Base-by-base conservation (phyloP, 2,113 vertebrate genomes). In the Lamprologus lemairii region DNA sequence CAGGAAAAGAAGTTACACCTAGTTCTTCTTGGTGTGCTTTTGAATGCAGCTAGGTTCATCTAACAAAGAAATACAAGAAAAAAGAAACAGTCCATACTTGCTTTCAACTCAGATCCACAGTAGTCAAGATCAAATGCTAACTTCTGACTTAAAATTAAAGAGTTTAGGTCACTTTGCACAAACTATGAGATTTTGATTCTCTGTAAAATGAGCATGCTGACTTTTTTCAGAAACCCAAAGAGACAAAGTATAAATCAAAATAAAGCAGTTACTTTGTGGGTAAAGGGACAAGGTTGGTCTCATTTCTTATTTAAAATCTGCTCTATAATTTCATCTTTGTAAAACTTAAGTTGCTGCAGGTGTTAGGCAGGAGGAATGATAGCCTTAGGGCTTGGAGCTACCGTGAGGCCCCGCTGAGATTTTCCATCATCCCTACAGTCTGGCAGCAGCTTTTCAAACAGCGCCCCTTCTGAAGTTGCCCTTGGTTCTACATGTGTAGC, bases 401-500 rank as follows among this genome's bases (percentile, higher is more conserved):
- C 93, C 71, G 93, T 73, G 88, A 94, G 93, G 95, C 94, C 95
- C 96, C 96, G 71, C 84, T 82, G 95, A 96, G 96, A 96, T 93
- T 95, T 93, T 91, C 89, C 94, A 95, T 96, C 96, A 94, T 95
- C 91, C 93, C 93, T 81, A 90, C 93, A 92, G 95, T 95, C 94
- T 95, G 93, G 94, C 95, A 95, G 94, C 95, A 81, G 92, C 94
- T 92, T 94, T 94, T 95, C 94, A 95, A 91, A 93, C 92, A 90
- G 90, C 94, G 93, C 94, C 95, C 95, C 92, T 93, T 97, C 96
- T 97, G 96, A 97, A 97, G 96, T 96, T 97, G 96, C 96, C 97
- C 97, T 97, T 97, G 96, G 96, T 97, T 96, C 96, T 96, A 97
- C 96, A 96, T 96, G 95, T 97, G 96, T 97, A 97, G 95, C 94